phyloP scores from a whole-genome alignment of 1,140 invertebrate species.

The Meloidogyne floridensis region DNA sequence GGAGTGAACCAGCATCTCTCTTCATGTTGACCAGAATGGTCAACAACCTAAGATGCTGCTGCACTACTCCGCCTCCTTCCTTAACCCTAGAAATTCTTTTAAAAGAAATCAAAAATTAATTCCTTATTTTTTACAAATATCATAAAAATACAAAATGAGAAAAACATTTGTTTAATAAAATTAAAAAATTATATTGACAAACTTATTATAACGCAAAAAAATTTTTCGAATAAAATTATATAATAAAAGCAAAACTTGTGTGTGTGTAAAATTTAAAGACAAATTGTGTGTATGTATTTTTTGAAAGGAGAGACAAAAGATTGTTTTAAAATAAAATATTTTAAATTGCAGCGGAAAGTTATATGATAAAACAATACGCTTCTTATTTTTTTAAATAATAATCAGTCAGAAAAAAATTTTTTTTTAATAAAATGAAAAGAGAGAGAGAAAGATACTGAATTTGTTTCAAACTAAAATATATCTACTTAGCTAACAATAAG shows the following conservation, averaged over 20 bases:
- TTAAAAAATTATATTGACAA: too few species aligned
- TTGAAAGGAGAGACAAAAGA: not conserved
- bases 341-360: not conserved
- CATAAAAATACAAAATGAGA: too few species aligned
- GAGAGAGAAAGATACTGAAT: not conserved
- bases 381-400: not conserved
- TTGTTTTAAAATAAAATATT: not conserved
- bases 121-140: too few species aligned
- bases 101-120: too few species aligned
- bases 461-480: not conserved
- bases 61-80: too few species aligned
- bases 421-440: not conserved
- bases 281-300: not conserved
- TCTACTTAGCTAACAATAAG: not conserved
- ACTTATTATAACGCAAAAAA: not conserved
- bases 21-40: too few species aligned
- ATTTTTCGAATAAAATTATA: not conserved
- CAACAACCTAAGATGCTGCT: too few species aligned
- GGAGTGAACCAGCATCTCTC: too few species aligned
- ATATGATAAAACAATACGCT: not conserved
- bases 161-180: too few species aligned
- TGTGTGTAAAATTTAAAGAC: not conserved
- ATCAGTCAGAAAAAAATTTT: not conserved
- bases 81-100: too few species aligned
- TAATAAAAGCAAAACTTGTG: not conserved